A percentile compares a stretch with the other conserved stretches of the same genome.
These are phyloP conservation scores for Eulemur macaco DNA, from an alignment of 2,113 vertebrate genomes.

Conservation along the genomic window DNA sequence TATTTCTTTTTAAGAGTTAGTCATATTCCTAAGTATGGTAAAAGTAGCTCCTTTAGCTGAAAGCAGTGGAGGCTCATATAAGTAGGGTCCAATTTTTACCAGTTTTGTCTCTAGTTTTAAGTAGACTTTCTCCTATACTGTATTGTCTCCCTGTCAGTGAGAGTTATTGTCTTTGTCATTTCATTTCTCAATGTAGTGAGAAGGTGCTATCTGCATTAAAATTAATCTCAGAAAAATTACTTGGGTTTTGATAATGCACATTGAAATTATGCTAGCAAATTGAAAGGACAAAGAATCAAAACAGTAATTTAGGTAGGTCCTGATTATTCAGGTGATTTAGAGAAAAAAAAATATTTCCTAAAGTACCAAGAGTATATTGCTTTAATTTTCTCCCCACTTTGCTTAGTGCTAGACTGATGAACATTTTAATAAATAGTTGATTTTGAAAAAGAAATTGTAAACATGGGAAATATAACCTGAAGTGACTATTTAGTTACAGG, in stretches of 20 bases:
- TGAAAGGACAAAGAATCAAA: neutral
- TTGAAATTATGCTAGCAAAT: conserved; percentile 28
- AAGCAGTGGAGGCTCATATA: neutral
- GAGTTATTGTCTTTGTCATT: neutral
- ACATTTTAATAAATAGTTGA: neutral
- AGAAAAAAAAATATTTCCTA: neutral
- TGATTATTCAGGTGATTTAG: neutral
- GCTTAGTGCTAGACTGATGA: conserved; percentile 25
- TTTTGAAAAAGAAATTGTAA: conserved; percentile 21
- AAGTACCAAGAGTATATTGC: neutral
- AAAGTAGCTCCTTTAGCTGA: neutral
- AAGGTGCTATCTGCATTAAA: conserved; percentile 19
- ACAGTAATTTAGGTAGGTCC: neutral
- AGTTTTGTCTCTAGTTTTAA: neutral
- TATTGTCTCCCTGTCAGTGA: neutral
- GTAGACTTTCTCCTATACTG: neutral
- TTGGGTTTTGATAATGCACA: neutral
- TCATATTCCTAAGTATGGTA: neutral
- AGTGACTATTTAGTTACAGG: neutral
- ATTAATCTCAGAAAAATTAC: conserved; percentile 38
- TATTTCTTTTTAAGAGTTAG: conserved; percentile 39
- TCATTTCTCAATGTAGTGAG: neutral
- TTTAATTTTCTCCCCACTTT: neutral
- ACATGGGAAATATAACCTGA: neutral
- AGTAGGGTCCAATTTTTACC: conserved; percentile 22